phyloP scores from a whole-genome alignment of 2,888 invertebrate species.

The Athalia rosae region DNA sequence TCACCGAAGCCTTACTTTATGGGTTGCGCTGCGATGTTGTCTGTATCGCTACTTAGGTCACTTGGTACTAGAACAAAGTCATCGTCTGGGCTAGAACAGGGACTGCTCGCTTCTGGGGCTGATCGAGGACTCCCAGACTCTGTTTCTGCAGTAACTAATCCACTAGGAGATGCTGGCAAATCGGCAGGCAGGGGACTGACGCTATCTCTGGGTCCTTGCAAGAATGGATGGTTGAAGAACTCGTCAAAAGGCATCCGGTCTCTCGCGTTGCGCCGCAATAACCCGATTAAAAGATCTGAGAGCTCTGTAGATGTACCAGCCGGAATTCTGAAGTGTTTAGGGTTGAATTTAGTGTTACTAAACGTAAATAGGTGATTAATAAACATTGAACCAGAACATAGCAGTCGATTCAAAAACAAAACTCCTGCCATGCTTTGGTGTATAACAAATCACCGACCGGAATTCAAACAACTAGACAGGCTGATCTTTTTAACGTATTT shows the following conservation, averaged over 20 bases:
- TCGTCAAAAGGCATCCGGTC: slow-evolving; percentile 97
- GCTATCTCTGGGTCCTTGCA: slow-evolving; percentile 78
- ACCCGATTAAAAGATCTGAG: slow-evolving; percentile 88
- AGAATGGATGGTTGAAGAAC: slow-evolving; percentile 96
- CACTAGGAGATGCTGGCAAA: slow-evolving; percentile 67
- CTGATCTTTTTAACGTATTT: slow-evolving; percentile 32
- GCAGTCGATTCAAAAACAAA: slow-evolving; percentile 12
- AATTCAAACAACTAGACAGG: neutral
- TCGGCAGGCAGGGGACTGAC: slow-evolving; percentile 73
- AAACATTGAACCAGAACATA: neutral
- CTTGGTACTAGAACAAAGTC: slow-evolving; percentile 71
- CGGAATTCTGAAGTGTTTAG: slow-evolving; percentile 85
- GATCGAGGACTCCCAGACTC: slow-evolving; percentile 56
- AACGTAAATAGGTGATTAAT: neutral
- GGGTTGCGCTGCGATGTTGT: slow-evolving; percentile 69
- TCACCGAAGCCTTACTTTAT: slow-evolving; percentile 60
- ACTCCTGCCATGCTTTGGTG: neutral
- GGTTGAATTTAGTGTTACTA: slow-evolving; percentile 7
- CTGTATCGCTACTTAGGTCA: slow-evolving; percentile 70
- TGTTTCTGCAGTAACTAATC: slow-evolving; percentile 61
- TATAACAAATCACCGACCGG: neutral
- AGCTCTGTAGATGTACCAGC: slow-evolving; percentile 93
- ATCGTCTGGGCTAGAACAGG: slow-evolving; percentile 73
- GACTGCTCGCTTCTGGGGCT: slow-evolving; percentile 66
- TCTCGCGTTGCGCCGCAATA: slow-evolving; percentile 93